Evolutionary conservation across 2,113 vertebrate genomes (phyloP).

Genomic region (Catagonus wagneri): DNA sequence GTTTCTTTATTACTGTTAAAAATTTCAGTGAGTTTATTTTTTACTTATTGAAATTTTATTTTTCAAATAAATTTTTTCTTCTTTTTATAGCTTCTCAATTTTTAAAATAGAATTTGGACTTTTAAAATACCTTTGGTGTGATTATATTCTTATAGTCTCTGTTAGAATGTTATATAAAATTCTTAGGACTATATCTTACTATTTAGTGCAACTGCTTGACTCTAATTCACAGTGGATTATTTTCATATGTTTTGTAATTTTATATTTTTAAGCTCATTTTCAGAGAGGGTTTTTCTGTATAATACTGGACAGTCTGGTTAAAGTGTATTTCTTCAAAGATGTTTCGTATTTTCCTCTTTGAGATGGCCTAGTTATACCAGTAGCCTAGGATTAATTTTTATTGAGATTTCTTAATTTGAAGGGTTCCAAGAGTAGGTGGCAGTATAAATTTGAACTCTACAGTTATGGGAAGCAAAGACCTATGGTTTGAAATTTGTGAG

Average conservation of each 20-base stretch:
- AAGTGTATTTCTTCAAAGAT: background rate
- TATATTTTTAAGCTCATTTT: constrained; percentile 24
- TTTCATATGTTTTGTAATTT: constrained; percentile 37
- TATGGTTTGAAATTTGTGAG: background rate
- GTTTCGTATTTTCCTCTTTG: constrained; percentile 46
- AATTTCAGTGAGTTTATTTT: background rate
- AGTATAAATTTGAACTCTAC: background rate
- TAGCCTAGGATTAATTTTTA: background rate
- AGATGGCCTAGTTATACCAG: background rate
- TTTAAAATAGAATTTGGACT: constrained; percentile 49
- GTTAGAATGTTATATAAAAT: background rate
- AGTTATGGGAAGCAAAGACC: background rate
- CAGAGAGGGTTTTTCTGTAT: constrained; percentile 8
- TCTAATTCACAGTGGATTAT: background rate
- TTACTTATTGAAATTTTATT: constrained; percentile 20
- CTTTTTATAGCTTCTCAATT: constrained; percentile 34
- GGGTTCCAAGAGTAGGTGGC: background rate
- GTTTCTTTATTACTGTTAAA: background rate
- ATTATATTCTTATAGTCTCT: constrained; percentile 14
- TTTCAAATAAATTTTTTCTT: background rate
- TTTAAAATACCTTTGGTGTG: background rate
- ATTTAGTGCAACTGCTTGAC: background rate
- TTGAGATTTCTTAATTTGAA: constrained; percentile 29
- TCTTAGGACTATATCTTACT: background rate
- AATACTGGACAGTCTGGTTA: background rate